Evolutionary conservation across 2,888 invertebrate species (phyloP).

Genomic region (Synergus gifuensis): DNA sequence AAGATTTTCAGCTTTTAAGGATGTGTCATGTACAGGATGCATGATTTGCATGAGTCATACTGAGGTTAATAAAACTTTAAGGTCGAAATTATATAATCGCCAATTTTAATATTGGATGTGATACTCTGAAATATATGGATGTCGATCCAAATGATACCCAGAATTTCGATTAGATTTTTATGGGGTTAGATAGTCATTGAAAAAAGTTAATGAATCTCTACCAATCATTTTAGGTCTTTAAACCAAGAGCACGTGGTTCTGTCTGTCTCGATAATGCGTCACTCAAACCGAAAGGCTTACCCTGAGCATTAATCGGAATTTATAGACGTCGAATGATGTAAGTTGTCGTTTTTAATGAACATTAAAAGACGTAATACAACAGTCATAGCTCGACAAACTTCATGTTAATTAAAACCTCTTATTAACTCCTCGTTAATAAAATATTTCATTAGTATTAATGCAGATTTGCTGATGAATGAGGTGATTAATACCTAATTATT

Average conservation of each 20-base stretch:
- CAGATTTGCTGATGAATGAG: too few relatives aligned
- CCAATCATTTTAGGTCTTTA: neutral
- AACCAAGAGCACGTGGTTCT: neutral
- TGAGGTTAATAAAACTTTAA: slow-evolving; percentile 22
- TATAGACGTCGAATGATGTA: slow-evolving; percentile 2
- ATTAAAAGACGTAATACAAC: neutral
- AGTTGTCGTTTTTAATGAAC: neutral
- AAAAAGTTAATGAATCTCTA: neutral
- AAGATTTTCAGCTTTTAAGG: neutral
- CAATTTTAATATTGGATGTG: neutral
- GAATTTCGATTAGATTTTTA: neutral
- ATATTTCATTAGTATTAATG: too few relatives aligned
- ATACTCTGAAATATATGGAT: neutral
- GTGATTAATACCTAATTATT: too few relatives aligned
- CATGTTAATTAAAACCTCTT: neutral
- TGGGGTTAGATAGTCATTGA: neutral
- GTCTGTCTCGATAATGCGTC: neutral
- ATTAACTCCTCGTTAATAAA: too few relatives aligned
- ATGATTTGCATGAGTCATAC: neutral
- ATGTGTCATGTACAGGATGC: neutral
- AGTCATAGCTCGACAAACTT: neutral
- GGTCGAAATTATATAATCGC: neutral
- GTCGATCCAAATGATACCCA: neutral
- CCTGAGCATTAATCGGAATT: neutral
- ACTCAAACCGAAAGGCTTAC: neutral